Percentiles rank a stretch among this genome's conserved stretches.
Evolutionary conservation across 2,113 vertebrate genomes (phyloP).

Genomic region (Heptranchias perlo): DNA sequence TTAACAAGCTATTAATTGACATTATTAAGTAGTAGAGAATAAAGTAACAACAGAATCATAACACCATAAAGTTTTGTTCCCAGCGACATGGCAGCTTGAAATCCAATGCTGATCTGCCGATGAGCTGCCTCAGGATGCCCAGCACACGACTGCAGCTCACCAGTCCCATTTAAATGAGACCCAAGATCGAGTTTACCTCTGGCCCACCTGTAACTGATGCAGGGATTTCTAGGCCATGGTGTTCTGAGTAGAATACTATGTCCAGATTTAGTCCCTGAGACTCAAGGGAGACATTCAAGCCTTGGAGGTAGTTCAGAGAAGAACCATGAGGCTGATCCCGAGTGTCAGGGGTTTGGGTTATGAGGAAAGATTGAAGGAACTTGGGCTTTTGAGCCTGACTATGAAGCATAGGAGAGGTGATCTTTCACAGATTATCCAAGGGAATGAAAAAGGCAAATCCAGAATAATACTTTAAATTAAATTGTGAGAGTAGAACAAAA

Average conservation of each 20-base stretch:
- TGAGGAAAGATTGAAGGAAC: not conserved
- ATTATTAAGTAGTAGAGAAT: not conserved
- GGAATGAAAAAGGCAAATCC: not conserved
- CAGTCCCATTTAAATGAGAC: not conserved
- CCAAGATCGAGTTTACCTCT: not conserved
- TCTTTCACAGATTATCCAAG: not conserved
- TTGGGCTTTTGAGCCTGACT: too few relatives aligned
- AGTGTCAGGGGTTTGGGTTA: not conserved
- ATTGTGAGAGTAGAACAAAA: not conserved
- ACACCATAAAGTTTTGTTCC: not conserved
- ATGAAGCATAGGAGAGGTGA: not conserved
- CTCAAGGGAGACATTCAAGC: not conserved
- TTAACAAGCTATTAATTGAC: not conserved
- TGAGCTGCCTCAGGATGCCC: not conserved
- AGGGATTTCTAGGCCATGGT: not conserved
- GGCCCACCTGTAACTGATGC: not conserved
- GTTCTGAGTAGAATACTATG: not conserved
- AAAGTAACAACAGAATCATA: not conserved
- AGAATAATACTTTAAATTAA: not conserved
- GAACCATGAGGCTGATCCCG: not conserved
- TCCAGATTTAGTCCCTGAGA: too few relatives aligned
- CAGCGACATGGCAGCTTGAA: not conserved
- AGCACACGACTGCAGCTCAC: not conserved
- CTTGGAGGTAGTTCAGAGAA: not conserved
- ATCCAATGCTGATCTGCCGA: not conserved